Evolutionary conservation across 2,113 vertebrate genomes (phyloP).

Genomic region (Sphyrna mokarran): DNA sequence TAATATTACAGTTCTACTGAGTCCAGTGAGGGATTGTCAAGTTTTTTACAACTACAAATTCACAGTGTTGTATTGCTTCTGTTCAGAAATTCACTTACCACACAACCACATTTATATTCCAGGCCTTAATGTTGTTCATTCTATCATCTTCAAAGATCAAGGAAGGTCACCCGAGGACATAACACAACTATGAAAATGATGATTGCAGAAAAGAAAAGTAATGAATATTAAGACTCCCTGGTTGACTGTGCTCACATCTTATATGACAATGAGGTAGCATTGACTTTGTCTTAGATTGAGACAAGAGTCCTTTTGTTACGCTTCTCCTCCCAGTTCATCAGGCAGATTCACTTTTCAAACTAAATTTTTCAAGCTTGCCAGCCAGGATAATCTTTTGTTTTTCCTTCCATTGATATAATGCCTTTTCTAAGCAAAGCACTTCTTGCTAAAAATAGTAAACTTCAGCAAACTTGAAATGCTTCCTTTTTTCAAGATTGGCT

Average conservation of each 20-base stretch:
- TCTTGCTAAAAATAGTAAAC: conserved; percentile 22
- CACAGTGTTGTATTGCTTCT: neutral
- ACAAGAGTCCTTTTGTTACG: neutral
- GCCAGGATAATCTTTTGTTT: neutral
- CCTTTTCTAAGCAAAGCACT: neutral
- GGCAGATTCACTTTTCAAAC: neutral
- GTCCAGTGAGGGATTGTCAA: neutral
- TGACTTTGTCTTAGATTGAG: neutral
- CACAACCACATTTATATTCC: neutral
- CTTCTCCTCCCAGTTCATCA: neutral
- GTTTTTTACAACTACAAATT: neutral
- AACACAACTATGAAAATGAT: neutral
- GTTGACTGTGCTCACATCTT: neutral
- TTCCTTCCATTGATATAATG: neutral
- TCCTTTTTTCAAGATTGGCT: conserved; percentile 24
- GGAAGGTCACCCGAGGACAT: neutral
- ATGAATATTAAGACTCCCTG: neutral
- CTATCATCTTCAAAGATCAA: neutral
- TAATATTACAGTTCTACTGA: neutral
- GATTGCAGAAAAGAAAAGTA: neutral
- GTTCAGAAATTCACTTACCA: neutral
- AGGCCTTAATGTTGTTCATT: neutral
- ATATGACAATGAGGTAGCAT: neutral
- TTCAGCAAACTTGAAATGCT: neutral
- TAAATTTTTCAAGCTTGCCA: neutral